Evolutionary conservation across 2,113 vertebrate genomes (phyloP), one percentile per base, ranked within the genome.

Genomic region (Myxocyprinus asiaticus): DNA sequence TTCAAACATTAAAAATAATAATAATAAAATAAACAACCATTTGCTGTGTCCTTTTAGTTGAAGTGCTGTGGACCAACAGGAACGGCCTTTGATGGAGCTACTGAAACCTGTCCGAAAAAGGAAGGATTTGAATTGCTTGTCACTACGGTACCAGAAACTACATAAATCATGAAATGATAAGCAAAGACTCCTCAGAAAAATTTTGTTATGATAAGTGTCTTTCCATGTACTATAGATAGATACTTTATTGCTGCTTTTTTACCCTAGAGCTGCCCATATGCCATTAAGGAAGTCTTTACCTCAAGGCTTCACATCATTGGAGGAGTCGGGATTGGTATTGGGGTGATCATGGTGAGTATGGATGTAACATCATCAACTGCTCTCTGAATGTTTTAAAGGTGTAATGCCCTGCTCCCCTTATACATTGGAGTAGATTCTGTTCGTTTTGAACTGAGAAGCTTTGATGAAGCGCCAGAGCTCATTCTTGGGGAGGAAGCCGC

Each of bases 321-420:
- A 2, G 96, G 95, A 0, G 94, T 98, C 22, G 96, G 96, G 68
- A 96, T 99, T 33, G 95, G 92, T 6, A 96, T 98, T 61, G 97
- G 94, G 0, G 86, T 98, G 58, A 90, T 98, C 85, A 96, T 97
- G 96, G 97, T 98, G 82, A 92, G 95, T 62, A 11, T 7, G 6
- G 22, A 50, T 9, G 9, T 1, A 6, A 6, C 8, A 1, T 62
- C 10, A 3, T 7, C 6, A 15, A n/a, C n/a, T 58, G 22, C 22
- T 3, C 12, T 58, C 11, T 7, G 1, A n/a, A 3, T 33, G 22
- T n/a, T n/a, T n/a, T n/a, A n/a, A n/a, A n/a, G n/a, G n/a, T n/a
- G n/a, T n/a, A n/a, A n/a, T n/a, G n/a, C n/a, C n/a, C n/a, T n/a
- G n/a, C n/a, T n/a, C n/a, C n/a, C n/a, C n/a, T n/a, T n/a, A n/a